Evolutionary conservation across 1,140 invertebrate species (phyloP).

Genomic region (Melipona quadrifasciata): DNA sequence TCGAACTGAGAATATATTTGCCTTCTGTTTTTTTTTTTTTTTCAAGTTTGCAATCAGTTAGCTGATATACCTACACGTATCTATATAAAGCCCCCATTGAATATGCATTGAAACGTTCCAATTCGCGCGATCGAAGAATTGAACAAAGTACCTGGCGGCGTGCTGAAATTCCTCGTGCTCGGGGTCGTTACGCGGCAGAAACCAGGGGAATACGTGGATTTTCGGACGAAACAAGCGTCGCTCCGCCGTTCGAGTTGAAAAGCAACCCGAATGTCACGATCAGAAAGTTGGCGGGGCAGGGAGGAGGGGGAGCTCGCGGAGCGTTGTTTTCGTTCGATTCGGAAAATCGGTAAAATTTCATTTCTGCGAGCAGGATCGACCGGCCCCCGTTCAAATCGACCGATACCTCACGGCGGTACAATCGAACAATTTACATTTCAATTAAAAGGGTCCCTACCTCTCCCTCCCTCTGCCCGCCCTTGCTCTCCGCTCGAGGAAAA

Average conservation of each 20-base stretch:
- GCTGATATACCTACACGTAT: background rate
- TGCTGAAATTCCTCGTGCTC: background rate
- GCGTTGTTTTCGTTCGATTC: constrained; percentile 20
- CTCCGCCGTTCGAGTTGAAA: no score
- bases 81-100: background rate
- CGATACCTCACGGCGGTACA: background rate
- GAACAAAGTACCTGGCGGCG: background rate
- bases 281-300: background rate
- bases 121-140: background rate
- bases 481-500: constrained; percentile 2
- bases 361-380: background rate
- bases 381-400: constrained; percentile 21
- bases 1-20: background rate
- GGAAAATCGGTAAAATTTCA: constrained; percentile 16
- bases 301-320: no score
- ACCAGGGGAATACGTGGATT: no score
- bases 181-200: background rate
- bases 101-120: background rate
- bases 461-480: no score
- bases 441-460: constrained; percentile 19
- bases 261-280: background rate
- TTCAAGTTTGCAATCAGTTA: background rate
- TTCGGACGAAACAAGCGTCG: background rate
- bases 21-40: no score
- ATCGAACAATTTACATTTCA: constrained; percentile 47